Conservation (phyloP, 2,888 invertebrate genomes). For the Folsomia candida region DNA sequence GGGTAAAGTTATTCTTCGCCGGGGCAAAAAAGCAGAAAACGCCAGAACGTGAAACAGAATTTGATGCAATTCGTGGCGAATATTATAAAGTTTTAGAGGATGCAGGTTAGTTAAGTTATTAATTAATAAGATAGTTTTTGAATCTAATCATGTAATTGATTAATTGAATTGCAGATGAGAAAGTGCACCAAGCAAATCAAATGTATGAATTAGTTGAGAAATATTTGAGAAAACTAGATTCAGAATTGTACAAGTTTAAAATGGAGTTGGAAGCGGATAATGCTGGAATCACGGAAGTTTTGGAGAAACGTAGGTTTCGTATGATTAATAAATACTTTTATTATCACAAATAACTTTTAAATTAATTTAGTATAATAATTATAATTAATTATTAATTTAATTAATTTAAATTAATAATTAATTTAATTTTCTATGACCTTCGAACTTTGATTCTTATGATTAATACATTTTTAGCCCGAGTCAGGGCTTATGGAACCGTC, state of each 20-base stretch:
- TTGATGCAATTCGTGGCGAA: conserved; percentile 76
- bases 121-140: background rate
- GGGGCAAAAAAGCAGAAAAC: conserved; percentile 76
- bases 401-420: conserved; percentile 5
- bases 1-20: conserved; percentile 80
- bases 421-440: background rate
- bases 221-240: conserved; percentile 81
- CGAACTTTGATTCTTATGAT: background rate
- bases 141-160: background rate
- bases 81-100: conserved; percentile 90
- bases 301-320: conserved; percentile 73
- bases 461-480: too few relatives aligned
- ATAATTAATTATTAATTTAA: conserved; percentile 13
- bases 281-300: conserved; percentile 91
- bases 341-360: background rate
- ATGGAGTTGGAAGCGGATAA: conserved; percentile 98
- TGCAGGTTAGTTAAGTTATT: conserved; percentile 58
- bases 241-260: conserved; percentile 94
- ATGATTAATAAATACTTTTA: background rate
- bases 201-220: conserved; percentile 93
- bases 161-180: conserved; percentile 67
- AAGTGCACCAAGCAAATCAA: conserved; percentile 88
- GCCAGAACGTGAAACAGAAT: conserved; percentile 75
- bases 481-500: too few relatives aligned
- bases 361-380: conserved; percentile 10